Evolutionary conservation across 2,888 invertebrate genomes (phyloP), one percentile per base, ranked within the genome.

Genomic region (Epirrita christyi): DNA sequence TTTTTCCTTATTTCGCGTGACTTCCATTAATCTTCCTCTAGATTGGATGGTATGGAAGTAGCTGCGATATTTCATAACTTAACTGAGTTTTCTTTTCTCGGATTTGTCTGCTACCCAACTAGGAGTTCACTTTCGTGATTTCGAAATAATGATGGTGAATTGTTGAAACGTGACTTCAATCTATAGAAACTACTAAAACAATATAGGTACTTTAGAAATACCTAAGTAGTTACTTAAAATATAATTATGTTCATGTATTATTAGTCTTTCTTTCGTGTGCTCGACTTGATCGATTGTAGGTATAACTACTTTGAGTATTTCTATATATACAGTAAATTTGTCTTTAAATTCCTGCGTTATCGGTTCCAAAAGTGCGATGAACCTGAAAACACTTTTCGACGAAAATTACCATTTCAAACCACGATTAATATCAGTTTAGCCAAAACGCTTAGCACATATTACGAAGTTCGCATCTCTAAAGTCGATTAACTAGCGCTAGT

Each of bases 401-500:
- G 54, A 60, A 59, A 55, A 61, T 53, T 58, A 40, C 45, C 53
- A 37, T 36, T 44, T 55, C 45, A 56, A 61, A 63, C 64, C 45
- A 40, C 58, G 63, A 75, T 78, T 75, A 78, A 73, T 73, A 75
- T 68, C 67, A 68, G 75, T 66, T 78, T 73, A 68, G 71, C 67
- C 58, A 48, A 52, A 71, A 61, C 71, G 71, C 72, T 74, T 72
- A 72, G 64, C 71, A 64, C 69, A 55, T 70, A 72, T 72, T 71
- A 72, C 71, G 61, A 63, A 71, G 68, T 64, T 64, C 53, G 59
- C 61, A 52, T 72, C 70, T 75, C 72, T 66, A 71, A 79, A 74
- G 71, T 74, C 72, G 70, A 75, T 78, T 77, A 77, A 76, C 76
- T 76, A 71, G 63, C 64, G 70, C 70, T 75, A 79, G 78, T 75